A percentile compares a stretch with the other conserved stretches of the same genome.
Evolutionary conservation across 2,113 vertebrate genomes (phyloP).

Genomic region (Gnathonemus longibarbis): DNA sequence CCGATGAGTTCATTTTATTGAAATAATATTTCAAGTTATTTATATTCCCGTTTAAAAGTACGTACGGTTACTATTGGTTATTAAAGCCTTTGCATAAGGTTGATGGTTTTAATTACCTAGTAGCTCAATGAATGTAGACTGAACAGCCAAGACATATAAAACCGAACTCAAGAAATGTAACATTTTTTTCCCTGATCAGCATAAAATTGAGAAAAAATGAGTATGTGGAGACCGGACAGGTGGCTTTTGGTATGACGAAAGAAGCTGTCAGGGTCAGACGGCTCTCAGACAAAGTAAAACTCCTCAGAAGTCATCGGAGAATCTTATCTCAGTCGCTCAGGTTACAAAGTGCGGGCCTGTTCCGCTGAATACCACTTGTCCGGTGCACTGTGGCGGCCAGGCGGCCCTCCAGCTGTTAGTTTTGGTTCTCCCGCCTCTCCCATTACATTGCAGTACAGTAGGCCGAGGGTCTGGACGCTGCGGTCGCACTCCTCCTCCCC

Average conservation of each 20-base stretch:
- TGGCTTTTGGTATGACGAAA: slow-evolving; percentile 22
- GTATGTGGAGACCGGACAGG: slow-evolving; percentile 15
- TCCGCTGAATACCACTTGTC: slow-evolving; percentile 42
- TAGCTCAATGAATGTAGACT: background rate
- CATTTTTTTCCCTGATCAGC: background rate
- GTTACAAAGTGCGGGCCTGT: slow-evolving; percentile 47
- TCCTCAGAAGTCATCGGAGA: slow-evolving; percentile 29
- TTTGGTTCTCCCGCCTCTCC: slow-evolving; percentile 20
- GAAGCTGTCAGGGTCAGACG: slow-evolving; percentile 17
- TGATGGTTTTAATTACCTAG: background rate
- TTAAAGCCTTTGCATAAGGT: background rate
- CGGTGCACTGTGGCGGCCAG: slow-evolving; percentile 36
- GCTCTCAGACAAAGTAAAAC: slow-evolving; percentile 25
- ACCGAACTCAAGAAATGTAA: background rate
- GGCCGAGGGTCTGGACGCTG: background rate
- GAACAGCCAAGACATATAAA: background rate
- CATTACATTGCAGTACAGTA: slow-evolving; percentile 24
- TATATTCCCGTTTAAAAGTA: background rate
- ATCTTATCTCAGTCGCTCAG: slow-evolving; percentile 34
- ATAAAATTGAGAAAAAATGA: background rate
- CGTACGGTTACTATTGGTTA: background rate
- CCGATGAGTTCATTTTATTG: background rate
- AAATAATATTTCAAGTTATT: background rate
- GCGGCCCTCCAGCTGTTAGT: slow-evolving; percentile 49
- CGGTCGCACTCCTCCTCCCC: background rate